These are phyloP conservation scores for Hetaerina titia DNA, from an alignment of 2,888 invertebrate genomes.

Conservation along the genomic window DNA sequence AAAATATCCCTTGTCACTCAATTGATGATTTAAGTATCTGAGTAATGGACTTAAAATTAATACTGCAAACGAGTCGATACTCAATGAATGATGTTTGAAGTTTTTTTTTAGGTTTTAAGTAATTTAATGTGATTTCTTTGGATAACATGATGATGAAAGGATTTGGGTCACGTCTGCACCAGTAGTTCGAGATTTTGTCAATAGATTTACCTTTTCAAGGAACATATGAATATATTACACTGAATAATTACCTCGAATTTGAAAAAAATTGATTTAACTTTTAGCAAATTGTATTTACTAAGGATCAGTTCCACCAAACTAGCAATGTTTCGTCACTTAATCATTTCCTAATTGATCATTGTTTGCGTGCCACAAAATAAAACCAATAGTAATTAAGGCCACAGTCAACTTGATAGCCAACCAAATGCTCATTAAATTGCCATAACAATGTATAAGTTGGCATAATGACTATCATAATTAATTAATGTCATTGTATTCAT, in stretches of 20 bases:
- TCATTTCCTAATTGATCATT: no score
- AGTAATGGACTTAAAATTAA: conserved; percentile 38
- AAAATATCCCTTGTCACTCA: conserved; percentile 1
- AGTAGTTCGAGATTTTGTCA: background rate
- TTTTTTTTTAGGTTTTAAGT: background rate
- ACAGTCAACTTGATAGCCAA: no score
- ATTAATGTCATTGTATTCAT: no score
- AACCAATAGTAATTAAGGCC: no score
- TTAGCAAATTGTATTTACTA: no score
- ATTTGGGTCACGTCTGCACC: background rate
- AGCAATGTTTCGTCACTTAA: no score
- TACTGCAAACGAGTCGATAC: conserved; percentile 43
- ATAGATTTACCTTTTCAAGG: background rate
- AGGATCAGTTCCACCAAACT: no score
- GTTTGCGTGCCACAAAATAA: no score
- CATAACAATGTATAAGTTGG: no score
- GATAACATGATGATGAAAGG: background rate
- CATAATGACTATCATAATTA: no score
- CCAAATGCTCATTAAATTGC: no score
- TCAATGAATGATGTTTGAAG: background rate
- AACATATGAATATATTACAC: background rate
- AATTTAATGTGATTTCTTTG: background rate
- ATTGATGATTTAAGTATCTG: conserved; percentile 4
- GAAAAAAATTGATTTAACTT: background rate
- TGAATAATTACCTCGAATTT: background rate